phyloP scores from a whole-genome alignment of 2,113 vertebrate species.

The Cochlearius cochlearius region DNA sequence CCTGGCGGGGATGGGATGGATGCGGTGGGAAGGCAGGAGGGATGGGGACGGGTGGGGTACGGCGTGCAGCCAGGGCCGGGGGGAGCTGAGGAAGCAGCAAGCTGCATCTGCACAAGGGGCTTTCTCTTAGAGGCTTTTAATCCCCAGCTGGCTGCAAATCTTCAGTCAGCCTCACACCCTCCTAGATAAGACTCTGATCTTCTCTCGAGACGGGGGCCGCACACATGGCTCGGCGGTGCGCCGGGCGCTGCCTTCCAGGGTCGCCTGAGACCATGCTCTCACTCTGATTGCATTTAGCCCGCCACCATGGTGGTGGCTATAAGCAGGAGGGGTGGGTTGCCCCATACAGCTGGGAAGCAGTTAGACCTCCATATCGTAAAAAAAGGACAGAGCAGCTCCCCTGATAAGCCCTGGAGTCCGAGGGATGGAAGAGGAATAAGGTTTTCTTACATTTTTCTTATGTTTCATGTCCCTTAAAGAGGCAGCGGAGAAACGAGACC shows the following conservation, averaged over 20 bases:
- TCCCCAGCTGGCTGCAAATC: background rate
- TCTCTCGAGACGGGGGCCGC: background rate
- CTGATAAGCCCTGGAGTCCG: background rate
- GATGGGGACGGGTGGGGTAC: background rate
- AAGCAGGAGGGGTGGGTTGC: accelerated
- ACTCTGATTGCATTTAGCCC: background rate
- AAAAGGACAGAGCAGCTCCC: background rate
- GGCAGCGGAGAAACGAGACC: constrained; percentile 7
- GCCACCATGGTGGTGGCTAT: accelerated
- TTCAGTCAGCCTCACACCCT: background rate
- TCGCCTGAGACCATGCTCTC: accelerated
- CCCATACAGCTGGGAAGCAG: background rate
- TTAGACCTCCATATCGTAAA: background rate
- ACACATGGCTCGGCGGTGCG: accelerated
- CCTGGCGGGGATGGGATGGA: background rate
- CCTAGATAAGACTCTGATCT: background rate
- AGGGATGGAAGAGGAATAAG: background rate
- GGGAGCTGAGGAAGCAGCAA: background rate
- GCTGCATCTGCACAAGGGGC: background rate
- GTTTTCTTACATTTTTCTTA: background rate
- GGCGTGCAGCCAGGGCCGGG: background rate
- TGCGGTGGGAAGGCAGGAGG: background rate
- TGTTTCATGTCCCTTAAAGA: background rate
- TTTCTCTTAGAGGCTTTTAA: background rate
- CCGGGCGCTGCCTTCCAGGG: background rate